These are phyloP conservation scores for Scatophagus argus DNA, from an alignment of 2,113 vertebrate species.

Conservation along the genomic window DNA sequence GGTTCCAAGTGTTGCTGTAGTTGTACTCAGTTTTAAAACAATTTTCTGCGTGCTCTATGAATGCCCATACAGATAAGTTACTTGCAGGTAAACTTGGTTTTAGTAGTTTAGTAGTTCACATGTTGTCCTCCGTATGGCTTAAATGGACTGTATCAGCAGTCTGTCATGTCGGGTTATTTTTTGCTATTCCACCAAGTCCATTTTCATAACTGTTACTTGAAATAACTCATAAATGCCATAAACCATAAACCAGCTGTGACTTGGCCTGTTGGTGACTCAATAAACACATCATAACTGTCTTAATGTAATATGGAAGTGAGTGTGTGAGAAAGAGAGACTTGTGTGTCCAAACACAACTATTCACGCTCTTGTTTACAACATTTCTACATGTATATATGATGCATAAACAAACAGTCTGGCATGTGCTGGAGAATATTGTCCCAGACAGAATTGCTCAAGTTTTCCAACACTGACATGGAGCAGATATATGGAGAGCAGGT, in stretches of 20 bases:
- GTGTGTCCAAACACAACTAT: neutral
- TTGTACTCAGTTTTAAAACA: neutral
- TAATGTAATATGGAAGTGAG: neutral
- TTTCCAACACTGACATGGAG: conserved; percentile 41
- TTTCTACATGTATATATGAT: conserved; percentile 30
- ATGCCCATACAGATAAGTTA: neutral
- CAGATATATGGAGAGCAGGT: conserved; percentile 56
- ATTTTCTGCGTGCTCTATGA: conserved; percentile 1
- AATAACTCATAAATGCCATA: conserved; percentile 24
- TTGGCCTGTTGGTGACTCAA: conserved; percentile 16
- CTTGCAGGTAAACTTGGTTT: conserved; percentile 1
- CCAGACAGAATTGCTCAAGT: conserved; percentile 6
- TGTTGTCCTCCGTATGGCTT: neutral
- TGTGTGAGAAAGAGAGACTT: neutral
- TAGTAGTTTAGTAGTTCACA: neutral
- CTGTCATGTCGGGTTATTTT: conserved; percentile 9
- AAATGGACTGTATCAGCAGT: neutral
- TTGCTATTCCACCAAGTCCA: conserved; percentile 13
- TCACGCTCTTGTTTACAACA: neutral
- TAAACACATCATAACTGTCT: conserved; percentile 58
- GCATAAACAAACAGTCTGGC: conserved; percentile 18
- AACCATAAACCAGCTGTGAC: conserved; percentile 14
- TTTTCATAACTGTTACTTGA: conserved; percentile 26
- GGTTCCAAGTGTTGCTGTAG: conserved; percentile 25
- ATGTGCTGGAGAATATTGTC: neutral